A percentile compares a stretch with the other conserved stretches of the same genome.
Conservation (phyloP, 2,888 invertebrate genomes). For the Protula sp. region DNA sequence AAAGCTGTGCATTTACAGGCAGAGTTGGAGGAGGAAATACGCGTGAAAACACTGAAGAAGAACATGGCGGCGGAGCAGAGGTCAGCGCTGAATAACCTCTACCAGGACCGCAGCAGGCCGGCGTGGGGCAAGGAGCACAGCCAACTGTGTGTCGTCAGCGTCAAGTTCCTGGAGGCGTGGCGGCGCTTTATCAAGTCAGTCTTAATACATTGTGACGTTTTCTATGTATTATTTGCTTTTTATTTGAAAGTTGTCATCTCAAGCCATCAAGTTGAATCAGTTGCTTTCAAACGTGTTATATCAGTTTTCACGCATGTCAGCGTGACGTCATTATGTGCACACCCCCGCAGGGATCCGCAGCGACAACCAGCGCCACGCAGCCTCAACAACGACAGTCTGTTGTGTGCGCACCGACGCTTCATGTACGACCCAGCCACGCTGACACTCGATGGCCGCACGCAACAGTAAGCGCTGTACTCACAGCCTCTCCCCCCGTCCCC, state of each 20-base stretch:
- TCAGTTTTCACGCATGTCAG: no score
- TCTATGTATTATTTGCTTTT: not conserved
- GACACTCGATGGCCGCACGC: constrained; percentile 1
- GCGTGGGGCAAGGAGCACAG: constrained; percentile 2
- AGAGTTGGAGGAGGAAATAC: not conserved
- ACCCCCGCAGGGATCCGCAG: not conserved
- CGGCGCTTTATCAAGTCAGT: constrained; percentile 1
- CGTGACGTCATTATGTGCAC: no score
- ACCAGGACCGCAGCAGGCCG: constrained; percentile 49
- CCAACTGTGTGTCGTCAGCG: constrained; percentile 37
- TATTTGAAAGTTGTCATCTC: constrained; percentile 2
- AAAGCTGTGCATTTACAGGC: no score
- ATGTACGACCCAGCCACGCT: constrained; percentile 34
- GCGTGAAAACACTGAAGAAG: not conserved
- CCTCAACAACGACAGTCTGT: constrained; percentile 34
- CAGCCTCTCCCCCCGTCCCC: no score
- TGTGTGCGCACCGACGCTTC: constrained; percentile 45
- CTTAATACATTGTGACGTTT: no score
- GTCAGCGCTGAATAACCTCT: constrained; percentile 47
- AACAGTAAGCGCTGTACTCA: constrained; percentile 23
- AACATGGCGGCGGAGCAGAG: constrained; percentile 46
- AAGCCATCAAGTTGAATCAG: no score
- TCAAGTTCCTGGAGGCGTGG: constrained; percentile 45
- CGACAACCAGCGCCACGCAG: not conserved
- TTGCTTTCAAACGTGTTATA: no score